Base-by-base conservation (phyloP, 2,113 vertebrate species). In the Hippocampus zosterae region DNA sequence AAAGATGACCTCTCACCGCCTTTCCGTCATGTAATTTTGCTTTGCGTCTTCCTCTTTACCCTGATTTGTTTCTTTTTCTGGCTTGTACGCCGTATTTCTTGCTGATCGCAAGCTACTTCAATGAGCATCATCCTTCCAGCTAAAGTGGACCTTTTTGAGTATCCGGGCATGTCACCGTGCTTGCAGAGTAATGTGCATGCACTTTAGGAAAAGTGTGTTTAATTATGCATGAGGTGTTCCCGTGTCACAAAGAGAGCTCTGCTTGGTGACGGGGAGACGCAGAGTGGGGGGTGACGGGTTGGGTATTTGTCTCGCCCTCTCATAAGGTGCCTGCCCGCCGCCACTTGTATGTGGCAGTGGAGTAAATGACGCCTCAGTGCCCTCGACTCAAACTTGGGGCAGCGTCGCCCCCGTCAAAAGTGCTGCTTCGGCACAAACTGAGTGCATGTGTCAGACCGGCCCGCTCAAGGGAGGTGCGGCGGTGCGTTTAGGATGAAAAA, bases 171-270 rank as follows among this genome's bases (percentile, higher is more conserved):
- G 85, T 86, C 84, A 76, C 85, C 72, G 86, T 76, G 87, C 86
- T 86, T 88, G 78, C 85, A 84, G 81, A 88, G 86, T 88, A 90
- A 85, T 84, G 84, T 82, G 84, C 78, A 59, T 59, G 85, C 81
- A 84, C 92, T 92, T 92, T 90, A 91, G 91, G 86, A 65, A 68
- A 92, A 91, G 91, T 84, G 88, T 86, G 84, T 88, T 92, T 84
- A 92, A 92, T 91, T 90, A 92, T 92, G 89, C 83, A 93, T 88
- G 66, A 69, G 82, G 76, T 86, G 87, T 84, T 89, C 82, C 84
- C 40, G 83, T 87, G 89, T 90, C 78, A 72, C 87, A 68, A 65
- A 66, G 81, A 82, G 86, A 84, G 48, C 79, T 78, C 59, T 59
- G 84, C 77, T 79, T 70, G 83, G 87, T 86, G 85, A 79, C 69